Conservation (phyloP, 2,113 vertebrate species). For the Cyphomyrus discorhynchus region DNA sequence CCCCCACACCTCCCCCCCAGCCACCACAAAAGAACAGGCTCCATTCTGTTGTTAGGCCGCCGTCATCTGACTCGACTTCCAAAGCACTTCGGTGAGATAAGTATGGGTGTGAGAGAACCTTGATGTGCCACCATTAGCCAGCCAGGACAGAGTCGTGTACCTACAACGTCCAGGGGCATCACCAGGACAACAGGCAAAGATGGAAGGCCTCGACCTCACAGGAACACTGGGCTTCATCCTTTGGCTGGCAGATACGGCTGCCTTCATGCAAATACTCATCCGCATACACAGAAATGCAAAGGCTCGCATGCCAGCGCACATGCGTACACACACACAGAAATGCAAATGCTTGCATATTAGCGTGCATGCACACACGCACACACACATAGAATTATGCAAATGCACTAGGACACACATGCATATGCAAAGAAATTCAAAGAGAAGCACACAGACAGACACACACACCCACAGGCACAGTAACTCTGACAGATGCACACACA, state of each 20-base stretch:
- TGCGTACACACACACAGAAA: background rate
- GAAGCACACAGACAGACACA: background rate
- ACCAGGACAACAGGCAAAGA: background rate
- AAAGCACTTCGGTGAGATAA: background rate
- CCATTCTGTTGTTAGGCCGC: background rate
- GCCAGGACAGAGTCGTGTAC: background rate
- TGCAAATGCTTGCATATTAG: too few species aligned
- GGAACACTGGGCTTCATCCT: background rate
- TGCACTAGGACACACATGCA: background rate
- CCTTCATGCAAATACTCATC: background rate
- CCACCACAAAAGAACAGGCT: background rate
- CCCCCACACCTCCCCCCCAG: background rate
- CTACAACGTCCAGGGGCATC: background rate
- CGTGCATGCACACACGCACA: background rate
- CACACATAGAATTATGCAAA: background rate
- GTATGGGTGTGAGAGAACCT: background rate
- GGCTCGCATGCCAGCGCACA: too few species aligned
- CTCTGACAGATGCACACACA: background rate
- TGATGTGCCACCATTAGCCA: background rate
- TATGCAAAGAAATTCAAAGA: too few species aligned
- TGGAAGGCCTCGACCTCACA: background rate
- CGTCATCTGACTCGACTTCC: background rate
- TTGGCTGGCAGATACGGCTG: background rate
- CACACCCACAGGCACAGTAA: background rate
- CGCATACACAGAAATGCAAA: background rate